phyloP scores from a whole-genome alignment of 1,140 invertebrate species.

The Theocolax elegans region DNA sequence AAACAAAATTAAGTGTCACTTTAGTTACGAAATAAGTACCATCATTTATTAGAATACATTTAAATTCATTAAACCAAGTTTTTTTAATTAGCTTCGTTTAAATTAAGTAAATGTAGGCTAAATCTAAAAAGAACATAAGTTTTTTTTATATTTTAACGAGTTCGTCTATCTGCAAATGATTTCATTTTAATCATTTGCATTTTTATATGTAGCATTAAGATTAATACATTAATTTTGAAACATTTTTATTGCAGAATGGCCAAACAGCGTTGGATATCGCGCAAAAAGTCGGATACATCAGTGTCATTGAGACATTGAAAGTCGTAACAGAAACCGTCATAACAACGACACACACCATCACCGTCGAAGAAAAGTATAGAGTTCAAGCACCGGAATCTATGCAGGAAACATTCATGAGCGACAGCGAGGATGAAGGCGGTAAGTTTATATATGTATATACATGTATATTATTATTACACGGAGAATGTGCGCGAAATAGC shows the following conservation, averaged over 20 bases:
- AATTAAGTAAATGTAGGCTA: no score
- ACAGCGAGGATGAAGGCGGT: slow-evolving; percentile 99
- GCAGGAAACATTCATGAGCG: slow-evolving; percentile 98
- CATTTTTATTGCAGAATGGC: slow-evolving; percentile 79
- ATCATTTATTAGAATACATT: no score
- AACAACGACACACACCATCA: slow-evolving; percentile 77
- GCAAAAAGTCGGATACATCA: slow-evolving; percentile 95
- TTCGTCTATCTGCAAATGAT: no score
- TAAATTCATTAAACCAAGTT: no score
- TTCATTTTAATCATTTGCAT: background rate
- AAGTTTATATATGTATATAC: slow-evolving; percentile 56
- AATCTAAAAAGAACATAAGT: no score
- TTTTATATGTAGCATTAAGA: background rate
- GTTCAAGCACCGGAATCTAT: slow-evolving; percentile 97
- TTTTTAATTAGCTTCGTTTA: no score
- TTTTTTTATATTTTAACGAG: no score
- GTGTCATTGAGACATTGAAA: slow-evolving; percentile 96
- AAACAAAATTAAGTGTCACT: no score
- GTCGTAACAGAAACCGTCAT: slow-evolving; percentile 93
- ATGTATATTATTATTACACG: background rate
- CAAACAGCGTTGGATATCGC: slow-evolving; percentile 97
- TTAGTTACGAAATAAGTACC: no score
- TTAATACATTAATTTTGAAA: background rate
- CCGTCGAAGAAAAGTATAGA: slow-evolving; percentile 92
- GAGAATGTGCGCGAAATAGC: slow-evolving; percentile 3